A percentile compares a stretch with the other conserved stretches of the same genome.
phyloP scores from a whole-genome alignment of 2,888 invertebrate genomes.

The Didymodactylos carnosus region DNA sequence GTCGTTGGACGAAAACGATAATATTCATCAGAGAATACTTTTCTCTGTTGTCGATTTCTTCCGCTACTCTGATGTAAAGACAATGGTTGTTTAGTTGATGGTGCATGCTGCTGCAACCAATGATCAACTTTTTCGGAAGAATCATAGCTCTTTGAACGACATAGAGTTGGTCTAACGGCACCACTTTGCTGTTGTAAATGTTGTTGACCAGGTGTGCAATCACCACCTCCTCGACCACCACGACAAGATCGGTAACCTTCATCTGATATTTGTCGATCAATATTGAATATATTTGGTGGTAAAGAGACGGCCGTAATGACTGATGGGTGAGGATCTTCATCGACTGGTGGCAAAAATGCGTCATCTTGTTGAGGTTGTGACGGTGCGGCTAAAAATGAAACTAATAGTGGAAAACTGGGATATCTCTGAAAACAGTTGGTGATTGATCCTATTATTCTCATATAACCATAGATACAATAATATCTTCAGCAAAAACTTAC shows the following conservation, averaged over 20 bases:
- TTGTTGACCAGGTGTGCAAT: not conserved
- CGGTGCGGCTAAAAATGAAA: too few relatives aligned
- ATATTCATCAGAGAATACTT: not conserved
- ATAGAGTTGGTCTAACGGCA: not conserved
- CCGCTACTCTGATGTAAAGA: too few relatives aligned
- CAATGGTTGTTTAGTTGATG: too few relatives aligned
- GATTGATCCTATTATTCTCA: too few relatives aligned
- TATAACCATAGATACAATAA: too few relatives aligned
- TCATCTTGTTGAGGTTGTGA: too few relatives aligned
- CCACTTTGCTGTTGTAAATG: not conserved
- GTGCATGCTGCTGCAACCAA: not conserved
- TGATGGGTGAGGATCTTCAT: not conserved
- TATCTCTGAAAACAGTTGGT: too few relatives aligned
- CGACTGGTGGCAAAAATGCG: too few relatives aligned
- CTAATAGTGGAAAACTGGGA: too few relatives aligned
- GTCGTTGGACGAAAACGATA: not conserved
- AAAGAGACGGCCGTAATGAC: not conserved
- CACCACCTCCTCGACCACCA: too few relatives aligned
- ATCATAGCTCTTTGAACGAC: not conserved
- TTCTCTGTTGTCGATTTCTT: not conserved
- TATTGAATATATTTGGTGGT: not conserved
- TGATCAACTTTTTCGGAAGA: not conserved
- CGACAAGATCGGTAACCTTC: not conserved
- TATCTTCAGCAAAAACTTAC: too few relatives aligned
- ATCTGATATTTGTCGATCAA: not conserved